Base-by-base conservation (phyloP, 2,113 vertebrate genomes). In the Muscicapa adusta region DNA sequence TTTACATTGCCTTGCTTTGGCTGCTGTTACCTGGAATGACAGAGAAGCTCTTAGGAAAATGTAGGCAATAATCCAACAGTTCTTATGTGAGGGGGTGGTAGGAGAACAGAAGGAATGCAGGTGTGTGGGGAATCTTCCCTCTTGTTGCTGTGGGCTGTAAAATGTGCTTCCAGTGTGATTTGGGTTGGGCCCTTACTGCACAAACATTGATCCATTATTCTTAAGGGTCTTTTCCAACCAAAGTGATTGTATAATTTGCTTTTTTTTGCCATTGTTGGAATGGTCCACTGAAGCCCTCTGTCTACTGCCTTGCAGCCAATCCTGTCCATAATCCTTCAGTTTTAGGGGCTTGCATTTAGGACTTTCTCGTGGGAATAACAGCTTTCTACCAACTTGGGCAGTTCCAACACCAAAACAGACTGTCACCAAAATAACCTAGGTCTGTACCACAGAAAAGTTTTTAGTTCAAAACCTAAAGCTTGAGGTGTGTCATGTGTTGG, bases 161-260 rank as follows among this genome's bases (percentile, higher is more conserved):
- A 88, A 11, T 15, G 12, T 56, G 11, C 17, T 88, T 88, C 33
- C 43, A 43, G 34, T 36, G 18, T 66, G 63, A 66, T 33, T 36
- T 0, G 1, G 40, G 20, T 36, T 65, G 20, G 29, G 25, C 9
- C 38, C 8, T 1, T 1, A 14, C 28, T 56, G 22, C 53, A 58
- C 15, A 45, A 48, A 38, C 38, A 22, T 24, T 67, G 45, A 43
- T 47, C 9, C 31, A 8, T 61, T 34, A 75, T 23, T 68, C 14
- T 54, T 47, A 75, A 40, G 15, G 12, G 5, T 34, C 34, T 75
- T 82, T 68, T 76, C 12, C 17, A 67, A 9, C 8, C 1, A 61
- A 75, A 82, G 14, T 48, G 34, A 23, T 61, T 62, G 22, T 33
- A 3, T 42, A 14, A 26, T 56, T 78, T 89, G 19, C 12, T 87